Conservation (phyloP, 2,888 invertebrate species). For the Myathropa florea region DNA sequence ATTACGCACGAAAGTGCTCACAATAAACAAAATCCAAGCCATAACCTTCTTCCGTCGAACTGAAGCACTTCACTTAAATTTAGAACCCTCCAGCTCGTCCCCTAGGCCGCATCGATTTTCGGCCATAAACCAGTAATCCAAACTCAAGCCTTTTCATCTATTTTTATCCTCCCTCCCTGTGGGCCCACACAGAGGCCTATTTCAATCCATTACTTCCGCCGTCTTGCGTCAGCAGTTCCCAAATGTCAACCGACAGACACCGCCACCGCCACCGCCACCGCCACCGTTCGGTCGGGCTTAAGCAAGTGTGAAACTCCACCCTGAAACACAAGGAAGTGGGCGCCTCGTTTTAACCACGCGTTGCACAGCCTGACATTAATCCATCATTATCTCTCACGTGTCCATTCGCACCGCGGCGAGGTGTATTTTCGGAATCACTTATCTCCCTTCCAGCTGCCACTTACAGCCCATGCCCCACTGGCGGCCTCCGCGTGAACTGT, state of each 20-base stretch:
- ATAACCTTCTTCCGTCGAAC: neutral
- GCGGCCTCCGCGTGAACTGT: neutral
- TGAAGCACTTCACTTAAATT: neutral
- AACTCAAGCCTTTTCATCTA: neutral
- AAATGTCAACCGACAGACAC: neutral
- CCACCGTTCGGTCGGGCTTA: neutral
- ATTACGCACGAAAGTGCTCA: neutral
- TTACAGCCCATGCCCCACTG: neutral
- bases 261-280: neutral
- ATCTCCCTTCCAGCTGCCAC: neutral
- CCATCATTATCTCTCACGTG: neutral
- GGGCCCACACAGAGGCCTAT: neutral
- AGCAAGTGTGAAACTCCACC: neutral
- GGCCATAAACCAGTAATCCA: neutral
- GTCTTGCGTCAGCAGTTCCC: neutral
- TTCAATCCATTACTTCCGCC: neutral
- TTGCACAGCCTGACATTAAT: constrained; percentile 7
- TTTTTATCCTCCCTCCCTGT: neutral
- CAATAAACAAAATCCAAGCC: neutral
- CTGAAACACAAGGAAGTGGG: neutral
- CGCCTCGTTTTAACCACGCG: neutral
- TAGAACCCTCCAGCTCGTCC: neutral
- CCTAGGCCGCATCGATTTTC: neutral
- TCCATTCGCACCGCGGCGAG: neutral
- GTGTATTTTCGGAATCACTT: constrained; percentile 23